Conservation (phyloP, 2,113 vertebrate species). For the Chloroceryle aenea region DNA sequence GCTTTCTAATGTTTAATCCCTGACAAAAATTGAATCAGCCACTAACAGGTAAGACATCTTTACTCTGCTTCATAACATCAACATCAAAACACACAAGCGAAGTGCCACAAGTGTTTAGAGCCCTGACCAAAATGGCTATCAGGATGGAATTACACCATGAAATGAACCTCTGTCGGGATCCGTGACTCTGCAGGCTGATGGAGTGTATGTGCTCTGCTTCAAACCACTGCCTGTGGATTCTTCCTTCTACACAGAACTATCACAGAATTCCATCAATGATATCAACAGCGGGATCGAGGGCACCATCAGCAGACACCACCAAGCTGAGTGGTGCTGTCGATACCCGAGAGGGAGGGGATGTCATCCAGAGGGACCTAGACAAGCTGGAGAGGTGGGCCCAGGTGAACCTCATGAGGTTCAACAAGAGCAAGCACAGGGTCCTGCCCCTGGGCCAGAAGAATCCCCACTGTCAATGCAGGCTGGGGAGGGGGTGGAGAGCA, state of each 20-base stretch:
- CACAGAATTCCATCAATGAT: too few relatives aligned
- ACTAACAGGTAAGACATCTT: neutral
- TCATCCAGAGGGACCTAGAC: too few relatives aligned
- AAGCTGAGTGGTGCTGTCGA: too few relatives aligned
- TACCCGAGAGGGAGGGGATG: too few relatives aligned
- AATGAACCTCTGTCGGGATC: constrained; percentile 8
- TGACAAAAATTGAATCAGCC: neutral
- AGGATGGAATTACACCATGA: neutral
- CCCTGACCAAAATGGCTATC: neutral
- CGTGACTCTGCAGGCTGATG: neutral
- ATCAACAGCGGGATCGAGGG: too few relatives aligned
- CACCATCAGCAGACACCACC: too few relatives aligned
- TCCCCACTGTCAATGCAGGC: too few relatives aligned
- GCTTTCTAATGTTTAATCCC: neutral
- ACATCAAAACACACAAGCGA: neutral
- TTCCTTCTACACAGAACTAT: neutral
- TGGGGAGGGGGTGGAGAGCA: too few relatives aligned
- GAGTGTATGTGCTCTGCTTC: neutral
- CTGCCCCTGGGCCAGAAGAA: too few relatives aligned
- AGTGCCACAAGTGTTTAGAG: neutral
- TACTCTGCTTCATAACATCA: neutral
- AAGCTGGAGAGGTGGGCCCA: too few relatives aligned
- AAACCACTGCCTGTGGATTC: neutral
- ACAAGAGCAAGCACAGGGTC: too few relatives aligned
- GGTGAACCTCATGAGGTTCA: too few relatives aligned